A percentile compares a stretch with the other conserved stretches of the same genome.
These are phyloP conservation scores for Glossosoma conforme DNA, from an alignment of 1,140 invertebrate species.

Conservation along the genomic window DNA sequence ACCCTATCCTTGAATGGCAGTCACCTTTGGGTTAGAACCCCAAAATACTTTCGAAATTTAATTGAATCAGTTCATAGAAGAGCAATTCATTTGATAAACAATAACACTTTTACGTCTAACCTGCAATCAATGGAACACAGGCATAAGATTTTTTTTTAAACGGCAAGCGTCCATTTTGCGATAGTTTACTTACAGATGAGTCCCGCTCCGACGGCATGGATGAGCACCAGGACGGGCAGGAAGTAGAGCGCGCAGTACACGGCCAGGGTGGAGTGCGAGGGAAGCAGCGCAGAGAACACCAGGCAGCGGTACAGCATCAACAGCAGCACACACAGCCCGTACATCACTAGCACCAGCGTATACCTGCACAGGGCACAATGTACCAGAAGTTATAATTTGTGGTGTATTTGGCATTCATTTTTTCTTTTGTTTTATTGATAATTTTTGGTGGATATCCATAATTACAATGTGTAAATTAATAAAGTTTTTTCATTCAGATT, in stretches of 20 bases:
- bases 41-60: too few relatives aligned
- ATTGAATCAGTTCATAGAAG: too few relatives aligned
- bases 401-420: too few relatives aligned
- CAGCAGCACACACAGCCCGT: slow-evolving; percentile 73
- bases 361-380: slow-evolving; percentile 61
- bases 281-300: slow-evolving; percentile 18
- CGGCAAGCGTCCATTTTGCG: background rate
- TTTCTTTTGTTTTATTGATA: too few relatives aligned
- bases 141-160: too few relatives aligned
- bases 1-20: too few relatives aligned
- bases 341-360: slow-evolving; percentile 91
- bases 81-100: too few relatives aligned
- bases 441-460: background rate
- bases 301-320: slow-evolving; percentile 60
- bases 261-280: slow-evolving; percentile 48
- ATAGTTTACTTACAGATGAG: slow-evolving; percentile 73
- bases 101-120: too few relatives aligned
- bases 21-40: too few relatives aligned
- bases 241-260: slow-evolving; percentile 95
- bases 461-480: background rate
- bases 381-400: background rate
- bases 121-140: too few relatives aligned
- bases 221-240: slow-evolving; percentile 80
- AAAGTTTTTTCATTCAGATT: too few relatives aligned
- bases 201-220: slow-evolving; percentile 88